Evolutionary conservation across 2,797 vertebrate genomes (phyloP), one percentile per base, ranked within the genome.

Genomic region (Spizella passerina): DNA sequence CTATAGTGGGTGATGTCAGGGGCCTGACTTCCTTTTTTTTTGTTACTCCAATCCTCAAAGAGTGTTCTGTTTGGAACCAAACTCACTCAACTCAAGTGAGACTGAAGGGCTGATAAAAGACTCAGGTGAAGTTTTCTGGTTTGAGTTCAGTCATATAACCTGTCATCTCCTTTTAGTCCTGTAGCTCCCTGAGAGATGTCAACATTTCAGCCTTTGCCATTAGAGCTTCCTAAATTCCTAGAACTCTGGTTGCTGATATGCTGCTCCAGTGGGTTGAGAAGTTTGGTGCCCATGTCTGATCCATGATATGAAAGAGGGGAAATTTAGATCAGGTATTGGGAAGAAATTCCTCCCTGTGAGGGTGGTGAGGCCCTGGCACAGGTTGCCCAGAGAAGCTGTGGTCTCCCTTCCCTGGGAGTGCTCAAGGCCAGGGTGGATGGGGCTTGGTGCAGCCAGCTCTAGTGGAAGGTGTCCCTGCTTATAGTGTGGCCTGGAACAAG

Each of bases 281-380:
- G 18, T 19, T 88, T 20, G 10, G 27, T 1, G 3, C 8, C 32
- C 0, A 0, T 53, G 41, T 23, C 23, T 43, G 60, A 79, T 65
- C 32, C 27, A 26, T 55, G 6, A 65, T 65, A 53, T 4, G 1
- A 65, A 65, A 55, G 27, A 55, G n/a, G 22, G 12, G 21, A 44
- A 34, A 19, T 52, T 63, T 52, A 34, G 24, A 24, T 63, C 19
- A 52, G 14, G 38, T 52, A n/a, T 18, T 41, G 46, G 15, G 19
- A 63, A 63, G 38, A 32, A 70, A 38, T 47, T 38, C 71, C 23
- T 59, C 20, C 4, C 72, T 60, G 14, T 39, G 46, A 50, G 23
- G 18, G 11, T 50, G 19, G 18, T 21, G 22, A 39, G 36, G 10
- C 29, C 10, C 44, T 39, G 46, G 18, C 32, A 57, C 15, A 36